These are phyloP conservation scores for Silurus aristotelis DNA, from an alignment of 2,797 vertebrate species.

Conservation along the genomic window DNA sequence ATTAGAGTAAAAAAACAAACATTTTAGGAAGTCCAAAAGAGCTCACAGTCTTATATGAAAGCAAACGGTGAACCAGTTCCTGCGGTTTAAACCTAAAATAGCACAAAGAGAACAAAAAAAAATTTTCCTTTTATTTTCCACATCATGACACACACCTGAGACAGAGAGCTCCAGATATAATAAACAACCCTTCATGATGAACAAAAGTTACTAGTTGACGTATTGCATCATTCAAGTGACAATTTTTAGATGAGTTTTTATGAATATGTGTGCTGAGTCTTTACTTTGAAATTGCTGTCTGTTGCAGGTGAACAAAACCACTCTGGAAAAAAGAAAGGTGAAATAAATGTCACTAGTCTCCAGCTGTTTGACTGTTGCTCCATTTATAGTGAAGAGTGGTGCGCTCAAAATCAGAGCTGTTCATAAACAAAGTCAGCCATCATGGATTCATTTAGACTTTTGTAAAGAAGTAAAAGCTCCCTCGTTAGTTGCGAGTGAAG, in stretches of 20 bases:
- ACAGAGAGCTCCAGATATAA: neutral
- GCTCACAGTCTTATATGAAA: neutral
- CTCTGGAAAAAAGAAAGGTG: constrained; percentile 62
- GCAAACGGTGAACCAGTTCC: neutral
- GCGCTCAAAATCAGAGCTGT: constrained; percentile 25
- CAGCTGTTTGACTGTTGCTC: constrained; percentile 57
- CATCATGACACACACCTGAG: neutral
- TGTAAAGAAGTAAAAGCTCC: constrained; percentile 19
- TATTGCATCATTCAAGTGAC: constrained; percentile 5
- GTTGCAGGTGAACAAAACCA: constrained; percentile 57
- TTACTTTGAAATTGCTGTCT: constrained; percentile 63
- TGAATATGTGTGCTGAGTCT: constrained; percentile 41
- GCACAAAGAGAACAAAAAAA: neutral
- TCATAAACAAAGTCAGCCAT: constrained; percentile 38
- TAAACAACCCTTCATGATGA: neutral
- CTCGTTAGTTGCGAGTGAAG: constrained; percentile 19
- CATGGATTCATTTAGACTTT: constrained; percentile 27
- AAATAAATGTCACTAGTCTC: constrained; percentile 66
- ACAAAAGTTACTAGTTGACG: neutral
- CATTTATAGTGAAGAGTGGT: constrained; percentile 33
- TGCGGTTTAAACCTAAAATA: neutral
- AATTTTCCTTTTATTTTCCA: neutral
- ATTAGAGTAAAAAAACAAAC: neutral
- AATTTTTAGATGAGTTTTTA: constrained; percentile 33
- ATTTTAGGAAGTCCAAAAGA: neutral